Conservation (phyloP, 1,140 invertebrate species). For the Plutomurus gul region DNA sequence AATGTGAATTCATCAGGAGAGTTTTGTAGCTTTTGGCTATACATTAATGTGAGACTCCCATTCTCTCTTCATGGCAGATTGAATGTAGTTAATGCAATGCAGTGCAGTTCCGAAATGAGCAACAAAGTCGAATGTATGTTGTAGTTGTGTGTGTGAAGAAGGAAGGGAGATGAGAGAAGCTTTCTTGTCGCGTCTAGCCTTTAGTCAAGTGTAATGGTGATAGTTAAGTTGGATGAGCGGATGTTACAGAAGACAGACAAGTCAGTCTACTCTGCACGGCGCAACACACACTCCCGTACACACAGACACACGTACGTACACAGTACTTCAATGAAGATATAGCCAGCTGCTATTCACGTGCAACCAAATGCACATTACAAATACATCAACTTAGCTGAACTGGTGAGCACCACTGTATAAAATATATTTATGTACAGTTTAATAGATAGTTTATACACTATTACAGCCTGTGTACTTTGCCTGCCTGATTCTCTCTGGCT, state of each 20-base stretch:
- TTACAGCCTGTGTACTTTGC: neutral
- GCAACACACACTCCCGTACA: neutral
- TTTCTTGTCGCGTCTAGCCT: neutral
- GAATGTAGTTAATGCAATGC: constrained; percentile 36
- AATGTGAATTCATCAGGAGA: neutral
- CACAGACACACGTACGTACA: neutral
- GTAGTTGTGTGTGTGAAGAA: neutral
- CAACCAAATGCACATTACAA: constrained; percentile 14
- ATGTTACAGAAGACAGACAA: neutral
- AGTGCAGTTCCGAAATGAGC: constrained; percentile 14
- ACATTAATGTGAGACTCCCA: constrained; percentile 10
- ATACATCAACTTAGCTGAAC: constrained; percentile 11
- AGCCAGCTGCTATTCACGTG: constrained; percentile 42
- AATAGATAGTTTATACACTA: constrained; percentile 21
- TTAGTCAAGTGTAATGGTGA: constrained; percentile 19
- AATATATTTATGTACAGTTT: constrained; percentile 9
- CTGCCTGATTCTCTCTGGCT: too few species aligned
- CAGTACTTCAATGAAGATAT: neutral
- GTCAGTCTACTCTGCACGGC: neutral
- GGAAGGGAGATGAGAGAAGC: neutral
- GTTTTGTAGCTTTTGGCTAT: constrained; percentile 17
- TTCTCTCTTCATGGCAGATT: constrained; percentile 40
- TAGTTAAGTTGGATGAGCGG: constrained; percentile 16
- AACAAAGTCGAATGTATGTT: neutral
- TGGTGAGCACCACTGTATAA: constrained; percentile 3